These are phyloP conservation scores for Anarrhichthys ocellatus DNA, from an alignment of 2,113 vertebrate genomes.

Conservation along the genomic window DNA sequence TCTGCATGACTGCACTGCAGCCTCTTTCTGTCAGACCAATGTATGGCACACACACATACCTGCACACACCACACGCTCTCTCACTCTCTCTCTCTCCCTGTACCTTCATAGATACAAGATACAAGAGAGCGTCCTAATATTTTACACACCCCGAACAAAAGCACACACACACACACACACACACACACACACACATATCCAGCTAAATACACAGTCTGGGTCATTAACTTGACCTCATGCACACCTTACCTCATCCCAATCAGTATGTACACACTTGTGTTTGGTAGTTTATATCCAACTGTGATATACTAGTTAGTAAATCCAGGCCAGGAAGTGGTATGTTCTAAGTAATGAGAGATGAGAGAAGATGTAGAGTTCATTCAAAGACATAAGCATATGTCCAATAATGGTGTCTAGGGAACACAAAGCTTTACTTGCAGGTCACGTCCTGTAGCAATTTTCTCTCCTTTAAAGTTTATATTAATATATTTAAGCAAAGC, in stretches of 20 bases:
- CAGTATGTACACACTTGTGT: not conserved
- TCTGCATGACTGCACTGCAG: conserved; percentile 76
- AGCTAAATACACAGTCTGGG: not conserved
- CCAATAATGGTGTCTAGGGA: not conserved
- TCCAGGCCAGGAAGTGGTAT: not conserved
- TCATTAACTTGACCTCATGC: not conserved
- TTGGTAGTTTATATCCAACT: not conserved
- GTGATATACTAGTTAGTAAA: not conserved
- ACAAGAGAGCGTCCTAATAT: not conserved
- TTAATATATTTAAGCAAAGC: conserved; percentile 23
- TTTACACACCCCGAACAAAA: not conserved
- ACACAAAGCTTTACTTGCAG: not conserved
- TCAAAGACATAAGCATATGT: not conserved
- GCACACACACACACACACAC: not conserved
- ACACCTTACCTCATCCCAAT: not conserved
- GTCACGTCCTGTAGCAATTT: not conserved
- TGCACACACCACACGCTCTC: not conserved
- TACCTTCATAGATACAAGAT: not conserved
- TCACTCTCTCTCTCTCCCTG: not conserved
- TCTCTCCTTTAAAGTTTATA: conserved; percentile 11
- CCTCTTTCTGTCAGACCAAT: conserved; percentile 76
- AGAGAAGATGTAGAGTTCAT: not conserved
- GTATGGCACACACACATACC: conserved; percentile 36
- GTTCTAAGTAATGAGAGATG: not conserved
- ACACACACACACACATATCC: not conserved